phyloP scores from a whole-genome alignment of 2,888 invertebrate species.

The Polylopha cassiicola region DNA sequence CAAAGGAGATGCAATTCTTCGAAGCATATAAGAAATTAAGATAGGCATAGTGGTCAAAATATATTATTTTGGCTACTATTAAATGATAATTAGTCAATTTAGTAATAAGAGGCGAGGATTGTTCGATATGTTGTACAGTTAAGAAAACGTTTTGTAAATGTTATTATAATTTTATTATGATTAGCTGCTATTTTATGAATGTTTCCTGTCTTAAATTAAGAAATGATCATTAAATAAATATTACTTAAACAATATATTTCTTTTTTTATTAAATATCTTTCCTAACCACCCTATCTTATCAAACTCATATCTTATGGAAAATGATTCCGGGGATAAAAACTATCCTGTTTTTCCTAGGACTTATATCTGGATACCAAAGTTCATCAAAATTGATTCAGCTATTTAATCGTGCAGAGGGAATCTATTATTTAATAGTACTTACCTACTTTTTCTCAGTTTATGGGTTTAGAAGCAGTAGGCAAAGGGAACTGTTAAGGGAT shows the following conservation, averaged over 20 bases:
- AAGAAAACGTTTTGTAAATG: constrained; percentile 58
- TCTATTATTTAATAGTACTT: too few species aligned
- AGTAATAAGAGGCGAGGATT: constrained; percentile 39
- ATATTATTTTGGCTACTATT: constrained; percentile 20
- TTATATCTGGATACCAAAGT: too few species aligned
- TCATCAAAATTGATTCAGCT: too few species aligned
- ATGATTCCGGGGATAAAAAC: too few species aligned
- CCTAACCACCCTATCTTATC: neutral
- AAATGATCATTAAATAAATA: constrained; percentile 68
- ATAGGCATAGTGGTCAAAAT: constrained; percentile 18
- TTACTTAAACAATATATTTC: constrained; percentile 41
- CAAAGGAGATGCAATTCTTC: too few species aligned
- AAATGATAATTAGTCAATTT: constrained; percentile 20
- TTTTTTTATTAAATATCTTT: constrained; percentile 9
- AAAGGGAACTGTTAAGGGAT: too few species aligned
- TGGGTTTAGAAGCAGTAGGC: too few species aligned
- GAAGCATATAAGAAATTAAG: too few species aligned
- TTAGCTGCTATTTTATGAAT: constrained; percentile 72
- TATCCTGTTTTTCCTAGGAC: too few species aligned
- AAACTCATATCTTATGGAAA: too few species aligned
- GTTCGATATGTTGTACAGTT: constrained; percentile 42
- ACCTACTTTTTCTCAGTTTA: too few species aligned
- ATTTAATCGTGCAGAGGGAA: too few species aligned
- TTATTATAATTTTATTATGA: constrained; percentile 69
- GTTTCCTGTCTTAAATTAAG: constrained; percentile 71